Base-by-base conservation (phyloP, 2,888 invertebrate genomes). In the Sipha maydis region DNA sequence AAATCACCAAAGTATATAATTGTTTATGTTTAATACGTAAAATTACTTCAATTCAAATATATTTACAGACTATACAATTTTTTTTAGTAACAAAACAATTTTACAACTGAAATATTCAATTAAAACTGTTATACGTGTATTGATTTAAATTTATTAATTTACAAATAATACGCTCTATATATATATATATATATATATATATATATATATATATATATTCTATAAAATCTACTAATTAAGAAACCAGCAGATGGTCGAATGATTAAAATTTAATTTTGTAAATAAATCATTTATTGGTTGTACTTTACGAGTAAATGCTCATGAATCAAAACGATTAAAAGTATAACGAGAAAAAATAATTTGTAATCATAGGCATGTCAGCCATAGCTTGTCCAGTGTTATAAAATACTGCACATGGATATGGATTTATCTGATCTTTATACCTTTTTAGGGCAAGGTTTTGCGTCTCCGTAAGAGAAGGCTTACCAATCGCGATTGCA, bases 401-500 rank as follows among this genome's bases (percentile, higher is more conserved):
- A 78, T 85, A 85, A 85, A 85, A 85, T 54, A 85, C 69, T 61
- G 54, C 83, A n/a, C n/a, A 25, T 21, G 56, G 21, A 79, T 34
- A 25, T 21, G 56, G 21, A 79, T 38, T 79, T 79, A 86, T 86
- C 79, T 71, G 86, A 86, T 86, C 48, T 79, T 56, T 71, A 54
- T 71, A 34, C 79, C 86, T 86, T 71, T 84, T 86, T 86, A 79
- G 71, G 71, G 34, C 54, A 54, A 86, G 54, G 71, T 79, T 78
- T 41, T 84, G 61, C 82, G 82, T 71, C 69, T 71, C 31, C 48
- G 82, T 48, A 14, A 71, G 31, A 83, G 80, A 83, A 73, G 54
- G 73, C 34, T 83, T 54, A 73, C 79, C 86, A 80, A 86, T 86
- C 56, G 79, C 73, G 78, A 86, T 86, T 86, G 73, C n/a, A 71